Base-by-base conservation (phyloP, 2,797 vertebrate species). In the Prunella strophiata region DNA sequence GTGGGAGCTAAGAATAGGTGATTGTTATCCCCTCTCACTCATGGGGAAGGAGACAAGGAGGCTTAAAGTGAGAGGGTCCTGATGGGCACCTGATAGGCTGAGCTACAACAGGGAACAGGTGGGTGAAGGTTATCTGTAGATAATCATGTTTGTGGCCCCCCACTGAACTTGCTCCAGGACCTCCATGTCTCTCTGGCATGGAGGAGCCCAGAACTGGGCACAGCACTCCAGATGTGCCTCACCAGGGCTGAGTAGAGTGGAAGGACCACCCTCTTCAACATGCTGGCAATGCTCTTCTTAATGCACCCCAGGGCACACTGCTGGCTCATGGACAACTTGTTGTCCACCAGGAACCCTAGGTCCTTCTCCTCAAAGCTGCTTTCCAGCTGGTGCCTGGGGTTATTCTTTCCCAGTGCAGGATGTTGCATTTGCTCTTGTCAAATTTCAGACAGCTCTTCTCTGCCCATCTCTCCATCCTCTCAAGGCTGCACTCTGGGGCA, bases 221-320 rank as follows among this genome's bases (percentile, higher is more conserved):
- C 3, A 25, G 13, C 4, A 42, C 13, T 43, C 22, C 26, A 43
- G 36, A 5, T 50, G 36, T 70, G 36, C 22, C 27, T 76, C 55
- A 70, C 32, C 14, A 1, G 32, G 16, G 9, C 27, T 21, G 9
- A 43, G 42, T 0, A 62, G 27, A 62, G 4, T 0, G 9, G 1
- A 0, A 36, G 32, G 32, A 48, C 32, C 42, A 62, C 0, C 7
- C 4, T 3, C 26, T 17, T 7, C 0, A 0, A 0, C 22, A 11
- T 62, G 22, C 34, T 75, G 42, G 19, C 19, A 36, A 0, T 36
- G 62, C 0, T 68, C 3, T 62, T 68, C 27, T 10, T 26, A 5
- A 23, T 22, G 30, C 36, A 23, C 9, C 6, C 19, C 22, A 50
- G 36, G 8, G 0, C 22, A 55, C 48, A 21, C 48, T 62, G 48